Conservation (phyloP, 2,113 vertebrate species). For the Scolopax mira region DNA sequence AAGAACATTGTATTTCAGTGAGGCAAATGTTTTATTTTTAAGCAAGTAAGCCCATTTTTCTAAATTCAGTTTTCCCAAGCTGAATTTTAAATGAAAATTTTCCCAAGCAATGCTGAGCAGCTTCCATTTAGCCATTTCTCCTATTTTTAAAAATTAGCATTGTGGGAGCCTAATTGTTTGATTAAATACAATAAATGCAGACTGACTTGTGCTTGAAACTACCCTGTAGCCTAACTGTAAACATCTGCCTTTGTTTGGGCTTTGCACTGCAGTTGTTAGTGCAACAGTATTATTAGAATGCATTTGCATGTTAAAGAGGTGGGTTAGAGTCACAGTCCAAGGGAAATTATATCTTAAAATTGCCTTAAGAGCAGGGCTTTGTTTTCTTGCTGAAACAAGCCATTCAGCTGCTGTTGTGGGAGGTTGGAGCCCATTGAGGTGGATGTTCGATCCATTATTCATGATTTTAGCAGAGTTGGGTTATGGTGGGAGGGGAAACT, state of each 20-base stretch:
- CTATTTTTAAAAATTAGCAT: not conserved
- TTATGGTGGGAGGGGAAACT: not conserved
- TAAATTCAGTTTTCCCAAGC: not conserved
- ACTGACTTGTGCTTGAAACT: slow-evolving; percentile 24
- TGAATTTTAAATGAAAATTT: not conserved
- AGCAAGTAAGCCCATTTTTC: not conserved
- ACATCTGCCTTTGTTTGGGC: slow-evolving; percentile 46
- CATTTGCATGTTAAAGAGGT: slow-evolving; percentile 6
- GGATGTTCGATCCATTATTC: slow-evolving; percentile 43
- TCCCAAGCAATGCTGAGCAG: not conserved
- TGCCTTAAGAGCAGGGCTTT: slow-evolving; percentile 31
- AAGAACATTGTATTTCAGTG: not conserved
- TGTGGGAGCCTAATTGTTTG: not conserved
- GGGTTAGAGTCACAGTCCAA: not conserved
- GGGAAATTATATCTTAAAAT: slow-evolving; percentile 41
- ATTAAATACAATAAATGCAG: slow-evolving; percentile 22
- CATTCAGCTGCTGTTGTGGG: slow-evolving; percentile 30
- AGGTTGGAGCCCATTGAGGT: not conserved
- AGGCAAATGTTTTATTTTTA: not conserved
- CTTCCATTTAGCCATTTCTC: not conserved
- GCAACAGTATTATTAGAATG: slow-evolving; percentile 23
- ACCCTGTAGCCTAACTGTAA: slow-evolving; percentile 25
- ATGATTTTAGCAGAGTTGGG: not conserved
- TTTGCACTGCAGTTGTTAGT: not conserved
- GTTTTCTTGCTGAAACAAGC: slow-evolving; percentile 41